Percentiles rank a stretch among this genome's conserved stretches.
Evolutionary conservation across 2,888 invertebrate genomes (phyloP).

Genomic region (Drosophila cognata): DNA sequence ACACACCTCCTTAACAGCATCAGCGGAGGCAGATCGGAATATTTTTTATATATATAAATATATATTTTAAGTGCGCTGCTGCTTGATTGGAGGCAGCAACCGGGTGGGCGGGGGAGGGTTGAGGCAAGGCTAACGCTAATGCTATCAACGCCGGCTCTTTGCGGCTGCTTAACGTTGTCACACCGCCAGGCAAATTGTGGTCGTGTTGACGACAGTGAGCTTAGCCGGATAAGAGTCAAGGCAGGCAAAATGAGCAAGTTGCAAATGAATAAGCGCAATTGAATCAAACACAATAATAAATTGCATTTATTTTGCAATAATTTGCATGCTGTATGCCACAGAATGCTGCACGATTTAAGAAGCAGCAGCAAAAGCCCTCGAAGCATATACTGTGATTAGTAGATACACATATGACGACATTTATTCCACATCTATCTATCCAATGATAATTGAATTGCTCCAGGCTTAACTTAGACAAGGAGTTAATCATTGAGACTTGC

Average conservation of each 20-base stretch:
- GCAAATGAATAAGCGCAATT: conserved; percentile 62
- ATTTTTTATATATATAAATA: conserved; percentile 59
- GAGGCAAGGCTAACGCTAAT: conserved; percentile 3
- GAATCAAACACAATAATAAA: conserved; percentile 73
- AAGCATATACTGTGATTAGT: conserved; percentile 11
- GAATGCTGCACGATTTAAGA: conserved; percentile 30
- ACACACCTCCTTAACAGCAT: conserved; percentile 12
- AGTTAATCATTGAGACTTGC: background rate
- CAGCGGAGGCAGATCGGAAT: conserved; percentile 58
- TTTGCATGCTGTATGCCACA: conserved; percentile 58
- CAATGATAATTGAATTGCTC: background rate
- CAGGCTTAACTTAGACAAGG: background rate
- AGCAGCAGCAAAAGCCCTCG: background rate
- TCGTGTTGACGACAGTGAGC: conserved; percentile 21
- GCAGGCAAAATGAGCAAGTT: conserved; percentile 62
- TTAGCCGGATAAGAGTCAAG: conserved; percentile 32
- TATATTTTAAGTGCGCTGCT: conserved; percentile 48
- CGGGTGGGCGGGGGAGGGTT: background rate
- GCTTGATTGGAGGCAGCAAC: conserved; percentile 41
- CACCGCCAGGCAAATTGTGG: conserved; percentile 70
- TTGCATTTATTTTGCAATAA: conserved; percentile 73
- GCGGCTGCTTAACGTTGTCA: conserved; percentile 74
- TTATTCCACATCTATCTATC: background rate
- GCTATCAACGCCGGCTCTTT: conserved; percentile 70
- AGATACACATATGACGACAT: background rate